Percentiles rank a stretch among this genome's conserved stretches.
These are phyloP conservation scores for Punctoribates punctum DNA, from an alignment of 2,888 invertebrate genomes.

Conservation along the genomic window DNA sequence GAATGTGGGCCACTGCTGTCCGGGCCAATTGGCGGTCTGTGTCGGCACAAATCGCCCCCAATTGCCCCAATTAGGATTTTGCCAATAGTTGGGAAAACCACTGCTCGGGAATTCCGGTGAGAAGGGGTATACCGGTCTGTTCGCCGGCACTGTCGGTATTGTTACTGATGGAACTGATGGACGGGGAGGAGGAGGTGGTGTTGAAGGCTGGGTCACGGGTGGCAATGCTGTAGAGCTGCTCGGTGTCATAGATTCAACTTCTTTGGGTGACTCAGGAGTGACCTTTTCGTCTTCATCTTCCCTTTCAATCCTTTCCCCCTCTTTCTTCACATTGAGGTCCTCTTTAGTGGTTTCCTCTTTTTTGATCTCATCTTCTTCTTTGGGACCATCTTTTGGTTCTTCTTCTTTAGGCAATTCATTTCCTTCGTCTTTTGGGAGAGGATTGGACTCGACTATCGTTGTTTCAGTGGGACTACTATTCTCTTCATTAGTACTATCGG, in stretches of 20 bases:
- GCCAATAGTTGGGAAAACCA: slow-evolving; percentile 18
- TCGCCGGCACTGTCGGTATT: not conserved
- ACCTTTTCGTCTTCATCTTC: not conserved
- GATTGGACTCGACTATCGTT: not conserved
- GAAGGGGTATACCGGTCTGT: not conserved
- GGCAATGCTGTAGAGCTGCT: not conserved
- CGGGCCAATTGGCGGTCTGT: not conserved
- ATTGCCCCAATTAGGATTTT: slow-evolving; percentile 26
- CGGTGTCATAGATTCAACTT: not conserved
- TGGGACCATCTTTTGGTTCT: not conserved
- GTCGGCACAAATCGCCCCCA: slow-evolving; percentile 18
- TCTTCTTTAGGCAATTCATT: not conserved
- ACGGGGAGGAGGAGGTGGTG: not conserved
- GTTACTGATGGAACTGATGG: not conserved
- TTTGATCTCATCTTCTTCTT: not conserved
- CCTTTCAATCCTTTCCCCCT: slow-evolving; percentile 9
- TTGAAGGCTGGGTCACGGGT: not conserved
- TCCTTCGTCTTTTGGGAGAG: not conserved
- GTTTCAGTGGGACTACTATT: not conserved
- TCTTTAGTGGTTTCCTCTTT: slow-evolving; percentile 10
- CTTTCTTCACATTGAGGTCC: not conserved
- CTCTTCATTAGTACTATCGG: not conserved
- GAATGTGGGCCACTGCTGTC: slow-evolving; percentile 24
- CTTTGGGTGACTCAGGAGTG: not conserved
- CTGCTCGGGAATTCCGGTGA: not conserved